Evolutionary conservation across 1,140 invertebrate species (phyloP).

Genomic region (Medauroidea extradentata): DNA sequence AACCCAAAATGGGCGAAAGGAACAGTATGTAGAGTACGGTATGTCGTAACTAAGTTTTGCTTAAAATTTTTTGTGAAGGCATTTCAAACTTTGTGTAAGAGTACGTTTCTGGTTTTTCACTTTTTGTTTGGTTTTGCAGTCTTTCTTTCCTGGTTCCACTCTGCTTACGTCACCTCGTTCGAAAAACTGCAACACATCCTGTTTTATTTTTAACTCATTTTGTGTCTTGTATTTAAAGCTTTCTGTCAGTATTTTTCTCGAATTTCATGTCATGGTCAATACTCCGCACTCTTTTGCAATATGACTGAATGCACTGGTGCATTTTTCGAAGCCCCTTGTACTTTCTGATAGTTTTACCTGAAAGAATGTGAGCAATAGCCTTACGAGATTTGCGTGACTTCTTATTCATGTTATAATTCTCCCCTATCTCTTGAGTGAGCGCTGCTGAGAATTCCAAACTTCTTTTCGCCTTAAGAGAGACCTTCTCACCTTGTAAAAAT

Average conservation of each 20-base stretch:
- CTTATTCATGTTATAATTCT: background rate
- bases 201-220: slow-evolving; percentile 14
- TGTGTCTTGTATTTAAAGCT: background rate
- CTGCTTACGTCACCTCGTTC: slow-evolving; percentile 17
- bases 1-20: slow-evolving; percentile 16
- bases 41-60: slow-evolving; percentile 6
- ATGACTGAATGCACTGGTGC: background rate
- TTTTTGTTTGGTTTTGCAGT: slow-evolving; percentile 8
- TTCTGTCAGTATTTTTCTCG: too few species aligned
- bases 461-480: too few species aligned
- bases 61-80: slow-evolving; percentile 16
- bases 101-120: slow-evolving; percentile 13
- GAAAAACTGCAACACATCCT: slow-evolving; percentile 16
- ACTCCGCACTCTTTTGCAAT: too few species aligned
- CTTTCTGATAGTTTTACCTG: slow-evolving; percentile 13
- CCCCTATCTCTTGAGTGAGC: too few species aligned
- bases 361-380: slow-evolving; percentile 11
- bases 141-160: slow-evolving; percentile 12
- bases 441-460: too few species aligned
- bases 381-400: slow-evolving; percentile 13
- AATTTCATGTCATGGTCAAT: too few species aligned
- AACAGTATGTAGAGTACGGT: slow-evolving; percentile 7
- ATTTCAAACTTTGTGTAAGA: background rate
- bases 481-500: too few species aligned
- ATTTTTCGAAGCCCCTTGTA: slow-evolving; percentile 4